Percentiles rank a stretch among this genome's conserved stretches.
These are phyloP conservation scores for Napeogenes sylphis DNA, from an alignment of 2,888 invertebrate genomes.

Conservation along the genomic window DNA sequence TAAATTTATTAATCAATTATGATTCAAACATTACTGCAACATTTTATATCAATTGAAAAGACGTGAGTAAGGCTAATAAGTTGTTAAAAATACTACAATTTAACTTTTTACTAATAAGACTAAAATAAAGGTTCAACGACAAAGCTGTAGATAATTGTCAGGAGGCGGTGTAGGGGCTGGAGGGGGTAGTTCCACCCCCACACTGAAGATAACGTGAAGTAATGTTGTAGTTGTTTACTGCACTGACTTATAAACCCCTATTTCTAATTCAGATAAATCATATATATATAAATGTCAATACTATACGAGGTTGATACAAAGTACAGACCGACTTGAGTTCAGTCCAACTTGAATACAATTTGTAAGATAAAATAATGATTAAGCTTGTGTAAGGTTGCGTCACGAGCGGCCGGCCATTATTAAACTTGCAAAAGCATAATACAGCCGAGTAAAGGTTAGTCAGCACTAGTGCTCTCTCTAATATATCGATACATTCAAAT, in stretches of 20 bases:
- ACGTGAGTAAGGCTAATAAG: no score
- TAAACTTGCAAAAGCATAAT: constrained; percentile 77
- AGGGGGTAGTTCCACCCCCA: no score
- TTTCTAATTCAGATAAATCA: no score
- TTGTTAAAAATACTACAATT: no score
- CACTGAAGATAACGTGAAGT: no score
- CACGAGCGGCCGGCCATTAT: constrained; percentile 73
- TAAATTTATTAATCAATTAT: constrained; percentile 6
- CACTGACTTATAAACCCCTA: no score
- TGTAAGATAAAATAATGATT: constrained; percentile 77
- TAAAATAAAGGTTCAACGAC: no score
- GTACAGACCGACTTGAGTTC: constrained; percentile 52
- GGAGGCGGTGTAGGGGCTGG: no score
- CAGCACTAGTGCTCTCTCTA: constrained; percentile 37
- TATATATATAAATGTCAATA: no score
- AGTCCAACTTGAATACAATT: constrained; percentile 69
- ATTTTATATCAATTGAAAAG: constrained; percentile 5
- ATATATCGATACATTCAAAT: constrained; percentile 35
- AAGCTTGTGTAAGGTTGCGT: constrained; percentile 74
- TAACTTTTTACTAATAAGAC: no score
- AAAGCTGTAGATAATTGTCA: no score
- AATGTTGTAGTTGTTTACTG: no score
- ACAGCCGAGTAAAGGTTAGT: constrained; percentile 74
- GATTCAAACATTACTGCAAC: constrained; percentile 5
- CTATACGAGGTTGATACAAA: constrained; percentile 28